phyloP scores from a whole-genome alignment of 2,888 invertebrate species.

The Tinea trinotella region DNA sequence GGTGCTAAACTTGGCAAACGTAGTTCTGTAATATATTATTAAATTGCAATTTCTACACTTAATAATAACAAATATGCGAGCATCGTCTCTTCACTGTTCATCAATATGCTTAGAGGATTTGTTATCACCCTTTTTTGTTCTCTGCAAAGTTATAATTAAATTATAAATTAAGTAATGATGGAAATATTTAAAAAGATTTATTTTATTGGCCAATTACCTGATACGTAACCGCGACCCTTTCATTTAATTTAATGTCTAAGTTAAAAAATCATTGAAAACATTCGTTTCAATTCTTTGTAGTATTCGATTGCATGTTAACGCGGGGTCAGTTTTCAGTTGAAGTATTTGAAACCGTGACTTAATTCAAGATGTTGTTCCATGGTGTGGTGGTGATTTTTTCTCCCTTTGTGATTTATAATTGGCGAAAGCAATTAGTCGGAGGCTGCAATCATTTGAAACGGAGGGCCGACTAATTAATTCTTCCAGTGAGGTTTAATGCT shows the following conservation, averaged over 20 bases:
- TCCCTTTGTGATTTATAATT: conserved; percentile 43
- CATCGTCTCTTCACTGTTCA: no score
- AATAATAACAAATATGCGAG: no score
- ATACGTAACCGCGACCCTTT: conserved; percentile 8
- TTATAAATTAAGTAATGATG: not conserved
- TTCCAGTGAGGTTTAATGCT: conserved; percentile 64
- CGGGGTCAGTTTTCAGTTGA: not conserved
- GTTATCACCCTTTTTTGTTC: no score
- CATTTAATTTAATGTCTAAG: not conserved
- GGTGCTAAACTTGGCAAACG: no score
- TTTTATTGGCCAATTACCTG: not conserved
- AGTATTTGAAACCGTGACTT: not conserved
- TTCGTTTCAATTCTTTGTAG: no score
- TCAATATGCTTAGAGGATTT: no score
- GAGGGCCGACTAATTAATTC: conserved; percentile 68
- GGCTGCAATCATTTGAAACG: conserved; percentile 62
- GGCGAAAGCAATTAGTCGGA: conserved; percentile 54
- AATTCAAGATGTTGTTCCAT: not conserved
- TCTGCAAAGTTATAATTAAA: not conserved
- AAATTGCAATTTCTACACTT: no score
- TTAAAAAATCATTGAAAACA: not conserved
- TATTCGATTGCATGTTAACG: no score
- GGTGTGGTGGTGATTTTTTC: conserved; percentile 36
- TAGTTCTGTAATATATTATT: no score
- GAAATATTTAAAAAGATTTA: conserved; percentile 5